Percentiles rank a stretch among this genome's conserved stretches.
Conservation (phyloP, 2,113 vertebrate genomes). For the Siniperca chuatsi region DNA sequence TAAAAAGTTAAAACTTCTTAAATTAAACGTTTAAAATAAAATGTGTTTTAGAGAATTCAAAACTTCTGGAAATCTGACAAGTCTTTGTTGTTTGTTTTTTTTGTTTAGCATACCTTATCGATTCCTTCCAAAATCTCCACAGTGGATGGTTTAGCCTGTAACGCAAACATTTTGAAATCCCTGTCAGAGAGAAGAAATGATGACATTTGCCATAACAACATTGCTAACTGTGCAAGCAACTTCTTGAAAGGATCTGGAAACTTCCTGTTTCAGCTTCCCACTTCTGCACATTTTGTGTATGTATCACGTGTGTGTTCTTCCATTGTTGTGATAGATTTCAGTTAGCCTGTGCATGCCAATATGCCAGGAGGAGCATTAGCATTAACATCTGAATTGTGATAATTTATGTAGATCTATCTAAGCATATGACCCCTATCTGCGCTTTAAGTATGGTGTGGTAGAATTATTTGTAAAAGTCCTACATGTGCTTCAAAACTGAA, state of each 20-base stretch:
- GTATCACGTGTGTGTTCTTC: neutral
- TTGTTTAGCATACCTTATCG: conserved; percentile 90
- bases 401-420: neutral
- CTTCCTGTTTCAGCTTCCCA: conserved; percentile 42
- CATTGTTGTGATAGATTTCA: neutral
- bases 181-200: neutral
- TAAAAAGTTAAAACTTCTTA: neutral
- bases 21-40: neutral
- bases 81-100: neutral
- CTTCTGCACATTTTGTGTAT: neutral
- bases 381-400: conserved; percentile 14
- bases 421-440: neutral
- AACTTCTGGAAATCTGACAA: neutral
- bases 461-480: neutral
- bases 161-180: conserved; percentile 52
- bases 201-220: conserved; percentile 14
- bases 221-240: conserved; percentile 4
- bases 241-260: neutral
- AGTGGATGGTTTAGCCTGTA: conserved; percentile 94
- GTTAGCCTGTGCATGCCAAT: neutral
- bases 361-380: neutral
- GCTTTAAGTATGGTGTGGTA: neutral
- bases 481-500: neutral
- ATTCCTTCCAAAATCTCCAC: conserved; percentile 95
- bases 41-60: neutral